A percentile compares a stretch with the other conserved stretches of the same genome.
These are phyloP conservation scores for Coturnix japonica DNA, from an alignment of 2,113 vertebrate species.

Conservation along the genomic window DNA sequence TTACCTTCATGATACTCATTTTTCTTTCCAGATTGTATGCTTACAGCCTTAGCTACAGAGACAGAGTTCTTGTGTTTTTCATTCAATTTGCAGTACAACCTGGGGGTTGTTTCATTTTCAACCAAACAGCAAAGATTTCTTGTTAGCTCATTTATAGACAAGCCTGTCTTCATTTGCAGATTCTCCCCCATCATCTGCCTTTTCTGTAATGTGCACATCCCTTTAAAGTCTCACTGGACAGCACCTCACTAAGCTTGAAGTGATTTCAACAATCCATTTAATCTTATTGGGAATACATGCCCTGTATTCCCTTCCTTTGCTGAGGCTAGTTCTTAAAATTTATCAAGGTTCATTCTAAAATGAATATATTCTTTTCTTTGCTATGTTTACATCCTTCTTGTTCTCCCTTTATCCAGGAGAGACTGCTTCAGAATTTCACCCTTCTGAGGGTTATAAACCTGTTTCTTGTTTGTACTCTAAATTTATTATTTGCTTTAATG, in stretches of 20 bases:
- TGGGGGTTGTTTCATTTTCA: neutral
- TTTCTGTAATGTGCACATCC: neutral
- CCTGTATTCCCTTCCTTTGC: neutral
- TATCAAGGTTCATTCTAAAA: neutral
- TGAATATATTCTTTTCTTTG: neutral
- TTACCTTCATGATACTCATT: conserved; percentile 16
- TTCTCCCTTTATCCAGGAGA: neutral
- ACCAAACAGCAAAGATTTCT: neutral
- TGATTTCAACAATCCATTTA: neutral
- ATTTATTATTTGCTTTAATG: conserved; percentile 35
- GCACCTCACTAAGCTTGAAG: neutral
- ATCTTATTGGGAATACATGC: neutral
- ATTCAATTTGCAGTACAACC: neutral
- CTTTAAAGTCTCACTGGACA: neutral
- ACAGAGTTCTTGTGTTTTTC: neutral
- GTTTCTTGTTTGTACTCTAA: conserved; percentile 11
- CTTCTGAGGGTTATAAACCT: conserved; percentile 28
- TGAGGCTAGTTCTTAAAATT: neutral
- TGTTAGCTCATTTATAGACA: neutral
- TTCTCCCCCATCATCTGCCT: rapidly evolving
- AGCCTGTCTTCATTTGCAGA: neutral
- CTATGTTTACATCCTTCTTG: neutral
- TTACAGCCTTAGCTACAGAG: neutral
- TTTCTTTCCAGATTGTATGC: neutral
- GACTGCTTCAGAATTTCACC: neutral